Conservation (phyloP, 2,888 invertebrate genomes). For the Latrodectus hesperus region DNA sequence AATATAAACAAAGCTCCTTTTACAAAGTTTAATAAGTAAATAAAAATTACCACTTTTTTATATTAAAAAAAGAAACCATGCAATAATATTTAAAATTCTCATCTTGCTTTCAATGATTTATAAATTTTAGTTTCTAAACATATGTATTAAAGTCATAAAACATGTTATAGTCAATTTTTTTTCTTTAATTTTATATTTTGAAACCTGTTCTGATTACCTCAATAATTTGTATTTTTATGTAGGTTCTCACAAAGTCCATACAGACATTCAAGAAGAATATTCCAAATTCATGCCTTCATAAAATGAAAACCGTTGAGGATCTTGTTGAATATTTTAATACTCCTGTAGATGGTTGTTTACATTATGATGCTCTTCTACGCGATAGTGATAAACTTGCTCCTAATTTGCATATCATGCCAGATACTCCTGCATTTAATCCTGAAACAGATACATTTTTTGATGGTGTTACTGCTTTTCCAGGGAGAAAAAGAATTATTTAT, state of each 20-base stretch:
- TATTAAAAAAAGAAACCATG: too few species aligned
- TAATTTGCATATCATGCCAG: constrained; percentile 88
- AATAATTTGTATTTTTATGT: constrained; percentile 47
- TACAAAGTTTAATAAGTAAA: too few species aligned
- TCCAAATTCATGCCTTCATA: constrained; percentile 87
- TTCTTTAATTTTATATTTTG: not conserved
- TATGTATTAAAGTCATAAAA: not conserved
- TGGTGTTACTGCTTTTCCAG: constrained; percentile 89
- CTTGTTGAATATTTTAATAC: constrained; percentile 83
- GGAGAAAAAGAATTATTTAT: constrained; percentile 72
- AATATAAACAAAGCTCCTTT: too few species aligned
- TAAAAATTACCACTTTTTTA: too few species aligned
- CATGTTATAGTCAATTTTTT: too few species aligned
- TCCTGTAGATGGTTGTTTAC: constrained; percentile 82
- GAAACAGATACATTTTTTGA: constrained; percentile 83
- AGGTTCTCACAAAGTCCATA: constrained; percentile 82
- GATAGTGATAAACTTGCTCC: constrained; percentile 84
- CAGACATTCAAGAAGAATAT: constrained; percentile 84
- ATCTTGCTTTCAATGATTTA: too few species aligned
- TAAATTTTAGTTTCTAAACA: too few species aligned
- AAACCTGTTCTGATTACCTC: too few species aligned
- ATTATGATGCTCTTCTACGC: constrained; percentile 81
- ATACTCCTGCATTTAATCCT: constrained; percentile 89
- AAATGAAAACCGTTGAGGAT: constrained; percentile 84
- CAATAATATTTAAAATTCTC: too few species aligned